phyloP scores from a whole-genome alignment of 1,140 invertebrate species.

The Portunus trituberculatus region DNA sequence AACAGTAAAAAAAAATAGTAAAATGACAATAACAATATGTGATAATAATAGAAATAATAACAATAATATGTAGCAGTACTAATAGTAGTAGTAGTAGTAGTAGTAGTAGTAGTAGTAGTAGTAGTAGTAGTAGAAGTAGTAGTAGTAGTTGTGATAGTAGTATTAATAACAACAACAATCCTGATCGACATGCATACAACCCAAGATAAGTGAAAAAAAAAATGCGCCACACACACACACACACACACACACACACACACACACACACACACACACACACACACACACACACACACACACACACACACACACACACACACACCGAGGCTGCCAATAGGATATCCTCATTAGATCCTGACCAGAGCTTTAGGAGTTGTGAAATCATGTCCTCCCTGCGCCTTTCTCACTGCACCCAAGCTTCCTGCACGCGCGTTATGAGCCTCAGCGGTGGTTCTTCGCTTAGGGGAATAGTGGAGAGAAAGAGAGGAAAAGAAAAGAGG shows the following conservation, averaged over 20 bases:
- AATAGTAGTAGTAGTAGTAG: too few species aligned
- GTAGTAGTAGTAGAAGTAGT: too few species aligned
- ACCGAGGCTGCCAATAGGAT: background rate
- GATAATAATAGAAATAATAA: too few species aligned
- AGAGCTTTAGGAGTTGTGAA: background rate
- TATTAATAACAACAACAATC: too few species aligned
- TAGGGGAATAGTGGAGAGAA: too few species aligned
- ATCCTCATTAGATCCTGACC: background rate
- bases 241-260: constrained; percentile 11
- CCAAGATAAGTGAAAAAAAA: too few species aligned
- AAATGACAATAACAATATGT: too few species aligned
- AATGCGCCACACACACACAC: background rate
- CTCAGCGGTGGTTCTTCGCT: background rate
- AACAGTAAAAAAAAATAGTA: too few species aligned
- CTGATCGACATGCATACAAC: too few species aligned
- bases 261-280: background rate
- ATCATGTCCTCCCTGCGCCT: background rate
- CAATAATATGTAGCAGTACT: too few species aligned
- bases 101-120: too few species aligned
- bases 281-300: constrained; percentile 17
- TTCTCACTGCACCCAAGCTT: background rate
- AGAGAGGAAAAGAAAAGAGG: background rate
- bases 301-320: constrained; percentile 18
- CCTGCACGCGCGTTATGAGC: background rate
- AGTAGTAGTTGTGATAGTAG: too few species aligned